A percentile compares a stretch with the other conserved stretches of the same genome.
Conservation (phyloP, 2,113 vertebrate species). For the Hippocampus guttulatus region DNA sequence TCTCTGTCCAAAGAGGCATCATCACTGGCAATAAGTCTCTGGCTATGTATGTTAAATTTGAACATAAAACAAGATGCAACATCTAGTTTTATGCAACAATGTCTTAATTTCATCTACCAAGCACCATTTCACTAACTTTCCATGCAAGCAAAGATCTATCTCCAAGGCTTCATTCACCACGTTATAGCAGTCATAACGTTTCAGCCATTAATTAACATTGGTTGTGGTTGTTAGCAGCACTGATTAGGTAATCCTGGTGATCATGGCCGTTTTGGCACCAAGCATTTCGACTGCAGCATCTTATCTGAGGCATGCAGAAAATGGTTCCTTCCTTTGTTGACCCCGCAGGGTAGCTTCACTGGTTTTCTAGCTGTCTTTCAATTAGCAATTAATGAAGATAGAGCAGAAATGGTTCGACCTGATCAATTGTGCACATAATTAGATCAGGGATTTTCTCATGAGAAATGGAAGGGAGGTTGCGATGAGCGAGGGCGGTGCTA, state of each 20-base stretch:
- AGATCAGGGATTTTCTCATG: conserved; percentile 43
- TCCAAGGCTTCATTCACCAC: no score
- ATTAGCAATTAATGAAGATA: conserved; percentile 60
- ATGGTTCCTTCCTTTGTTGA: conserved; percentile 7
- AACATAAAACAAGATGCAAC: no score
- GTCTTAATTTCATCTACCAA: no score
- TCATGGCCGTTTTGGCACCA: conserved; percentile 3
- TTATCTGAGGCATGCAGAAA: not conserved
- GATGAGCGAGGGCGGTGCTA: not conserved
- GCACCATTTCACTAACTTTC: no score
- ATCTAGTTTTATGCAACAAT: no score
- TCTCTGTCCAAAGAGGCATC: no score
- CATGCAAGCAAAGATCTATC: no score
- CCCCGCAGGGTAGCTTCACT: conserved; percentile 4
- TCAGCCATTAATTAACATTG: not conserved
- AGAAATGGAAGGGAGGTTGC: not conserved
- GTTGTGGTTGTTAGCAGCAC: not conserved
- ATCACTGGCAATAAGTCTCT: no score
- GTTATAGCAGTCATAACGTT: no score
- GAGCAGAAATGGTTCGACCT: conserved; percentile 41
- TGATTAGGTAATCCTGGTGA: not conserved
- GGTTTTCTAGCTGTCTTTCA: conserved; percentile 54
- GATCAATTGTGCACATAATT: conserved; percentile 61
- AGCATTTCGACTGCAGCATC: not conserved
- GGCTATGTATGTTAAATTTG: not conserved